Percentiles rank a stretch among this genome's conserved stretches.
Evolutionary conservation across 2,797 vertebrate genomes (phyloP).

Genomic region (Manis javanica): DNA sequence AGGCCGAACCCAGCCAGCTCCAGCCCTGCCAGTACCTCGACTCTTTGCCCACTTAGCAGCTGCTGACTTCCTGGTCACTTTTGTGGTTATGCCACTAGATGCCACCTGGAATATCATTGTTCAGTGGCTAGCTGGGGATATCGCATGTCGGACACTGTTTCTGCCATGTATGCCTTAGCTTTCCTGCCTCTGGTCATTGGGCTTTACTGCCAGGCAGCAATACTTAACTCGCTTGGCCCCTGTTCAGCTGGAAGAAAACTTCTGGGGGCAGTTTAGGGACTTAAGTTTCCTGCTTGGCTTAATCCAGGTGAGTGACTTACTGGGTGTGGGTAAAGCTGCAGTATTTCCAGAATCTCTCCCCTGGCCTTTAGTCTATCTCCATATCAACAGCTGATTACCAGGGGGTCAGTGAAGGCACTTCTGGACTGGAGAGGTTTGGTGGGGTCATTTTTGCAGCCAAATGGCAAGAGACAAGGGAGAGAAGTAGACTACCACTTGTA

Average conservation of each 20-base stretch:
- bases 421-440: no score
- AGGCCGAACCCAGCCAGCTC: constrained; percentile 81
- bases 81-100: constrained; percentile 93
- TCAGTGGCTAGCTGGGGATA: constrained; percentile 91
- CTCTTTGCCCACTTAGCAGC: constrained; percentile 91
- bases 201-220: constrained; percentile 92
- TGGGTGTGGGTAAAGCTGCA: background rate
- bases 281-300: constrained; percentile 89
- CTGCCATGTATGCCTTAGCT: constrained; percentile 93
- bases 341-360: no score
- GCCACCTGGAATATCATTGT: constrained; percentile 93
- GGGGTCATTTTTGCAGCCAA: no score
- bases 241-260: constrained; percentile 88
- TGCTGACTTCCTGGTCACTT: constrained; percentile 91
- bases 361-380: no score
- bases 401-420: no score
- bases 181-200: constrained; percentile 94
- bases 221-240: constrained; percentile 90
- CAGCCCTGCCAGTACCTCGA: constrained; percentile 87
- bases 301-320: constrained; percentile 89
- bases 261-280: constrained; percentile 89
- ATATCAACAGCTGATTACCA: no score
- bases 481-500: no score
- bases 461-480: no score
- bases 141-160: constrained; percentile 91